Base-by-base conservation (phyloP, 2,888 invertebrate species). In the Leptinotarsa peninsularis region DNA sequence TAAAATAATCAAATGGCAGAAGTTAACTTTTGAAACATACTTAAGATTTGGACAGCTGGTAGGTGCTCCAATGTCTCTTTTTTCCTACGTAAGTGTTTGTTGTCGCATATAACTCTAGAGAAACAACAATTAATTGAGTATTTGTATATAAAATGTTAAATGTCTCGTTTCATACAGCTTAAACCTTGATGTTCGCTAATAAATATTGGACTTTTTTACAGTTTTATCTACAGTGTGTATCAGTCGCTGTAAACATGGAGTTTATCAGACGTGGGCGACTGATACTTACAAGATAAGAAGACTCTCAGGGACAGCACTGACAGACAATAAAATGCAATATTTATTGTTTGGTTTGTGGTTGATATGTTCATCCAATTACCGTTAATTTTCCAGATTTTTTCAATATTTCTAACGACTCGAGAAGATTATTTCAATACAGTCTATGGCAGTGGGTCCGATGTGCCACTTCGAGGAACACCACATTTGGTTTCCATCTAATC, bases 181-280 rank as follows among this genome's bases (percentile, higher is more conserved):
- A 88, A 88, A 88, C 88, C 88, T 88, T 87, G 86, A 85, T 83
- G 80, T 81, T 83, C 74, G 80, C 82, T 87, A 86, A 88, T 88
- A 88, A 88, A 87, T 88, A 88, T 88, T 88, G 88, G 88, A 88
- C 88, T 85, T 86, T 84, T 85, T 83, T 81, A 79, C 81, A 83
- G 81, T 76, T 79, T 78, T 76, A 70, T 78, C 80, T 70, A 76
- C 82, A 83, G 81, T 83, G 68, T 81, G 82, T 84, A 82, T 83
- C 83, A 83, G 83, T 83, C 82, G 79, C 77, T 77, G 79, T 75
- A 79, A 76, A 66, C 67, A 74, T 77, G 76, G 78, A 76, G 67
- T 58, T 70, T 73, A 75, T 73, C 72, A 78, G 74, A 74, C 73
- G 66, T 50, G 76, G 71, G 74, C 79, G 81, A 83, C 82, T 83